phyloP scores from a whole-genome alignment of 2,113 vertebrate genomes.

The Charadrius vociferus region DNA sequence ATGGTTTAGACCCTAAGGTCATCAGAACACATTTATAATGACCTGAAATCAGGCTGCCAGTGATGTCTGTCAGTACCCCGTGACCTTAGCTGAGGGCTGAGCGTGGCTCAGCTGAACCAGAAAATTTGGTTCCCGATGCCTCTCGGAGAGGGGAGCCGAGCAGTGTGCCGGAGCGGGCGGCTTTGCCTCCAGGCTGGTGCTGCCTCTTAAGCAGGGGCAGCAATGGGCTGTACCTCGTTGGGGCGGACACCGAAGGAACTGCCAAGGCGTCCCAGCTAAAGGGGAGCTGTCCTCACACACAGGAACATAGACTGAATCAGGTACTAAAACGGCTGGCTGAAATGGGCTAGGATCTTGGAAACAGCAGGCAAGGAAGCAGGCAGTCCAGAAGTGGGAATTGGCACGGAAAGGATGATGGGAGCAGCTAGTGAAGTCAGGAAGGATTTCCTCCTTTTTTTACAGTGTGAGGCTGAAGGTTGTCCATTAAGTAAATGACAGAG shows the following conservation, averaged over 20 bases:
- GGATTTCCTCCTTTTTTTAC: not conserved
- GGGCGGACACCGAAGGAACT: accelerated
- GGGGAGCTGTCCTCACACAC: not conserved
- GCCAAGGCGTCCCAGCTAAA: not conserved
- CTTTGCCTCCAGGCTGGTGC: not conserved
- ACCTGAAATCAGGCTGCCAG: not conserved
- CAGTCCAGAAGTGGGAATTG: not conserved
- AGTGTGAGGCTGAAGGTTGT: not conserved
- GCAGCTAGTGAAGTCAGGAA: not conserved
- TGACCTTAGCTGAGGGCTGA: not conserved
- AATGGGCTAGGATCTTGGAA: not conserved
- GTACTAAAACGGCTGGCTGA: not conserved
- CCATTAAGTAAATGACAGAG: not conserved
- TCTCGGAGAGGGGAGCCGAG: accelerated
- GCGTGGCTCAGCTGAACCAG: not conserved
- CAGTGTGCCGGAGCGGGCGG: not conserved
- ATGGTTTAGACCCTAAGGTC: not conserved
- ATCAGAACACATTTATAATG: not conserved
- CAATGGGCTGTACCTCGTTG: not conserved
- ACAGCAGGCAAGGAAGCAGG: not conserved
- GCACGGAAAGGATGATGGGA: not conserved
- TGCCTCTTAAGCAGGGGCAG: not conserved
- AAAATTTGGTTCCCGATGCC: not conserved
- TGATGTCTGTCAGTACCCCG: not conserved
- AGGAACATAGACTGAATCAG: not conserved